A percentile compares a stretch with the other conserved stretches of the same genome.
phyloP scores from a whole-genome alignment of 2,797 vertebrate genomes.

The Manis crassicaudata region DNA sequence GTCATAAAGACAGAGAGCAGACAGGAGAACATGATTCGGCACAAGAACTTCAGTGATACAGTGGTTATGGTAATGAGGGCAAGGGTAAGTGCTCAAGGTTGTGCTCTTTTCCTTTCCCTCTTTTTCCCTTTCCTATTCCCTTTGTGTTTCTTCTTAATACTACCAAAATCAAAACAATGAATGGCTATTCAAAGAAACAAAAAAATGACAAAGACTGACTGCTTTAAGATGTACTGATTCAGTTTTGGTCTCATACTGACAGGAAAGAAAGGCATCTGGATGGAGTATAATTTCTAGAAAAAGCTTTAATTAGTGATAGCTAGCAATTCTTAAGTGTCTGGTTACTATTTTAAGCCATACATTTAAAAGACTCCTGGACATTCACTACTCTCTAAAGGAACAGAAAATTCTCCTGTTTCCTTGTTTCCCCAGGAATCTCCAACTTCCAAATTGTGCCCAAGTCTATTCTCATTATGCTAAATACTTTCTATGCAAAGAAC shows the following conservation, averaged over 20 bases:
- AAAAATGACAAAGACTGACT: conserved; percentile 3
- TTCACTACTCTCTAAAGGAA: conserved; percentile 39
- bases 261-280: conserved; percentile 52
- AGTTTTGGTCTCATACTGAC: conserved; percentile 49
- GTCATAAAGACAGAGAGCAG: conserved; percentile 69
- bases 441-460: conserved; percentile 37
- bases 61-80: conserved; percentile 75
- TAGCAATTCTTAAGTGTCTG: conserved; percentile 65
- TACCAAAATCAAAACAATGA: conserved; percentile 68
- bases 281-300: conserved; percentile 66
- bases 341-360: conserved; percentile 72
- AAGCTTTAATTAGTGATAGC: conserved; percentile 69
- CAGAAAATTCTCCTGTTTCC: conserved; percentile 13
- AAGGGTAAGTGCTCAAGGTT: conserved; percentile 31
- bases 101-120: background rate
- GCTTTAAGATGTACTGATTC: conserved; percentile 52
- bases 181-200: conserved; percentile 63
- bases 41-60: conserved; percentile 71
- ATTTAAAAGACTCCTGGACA: conserved; percentile 67
- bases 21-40: conserved; percentile 73
- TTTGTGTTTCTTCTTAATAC: conserved; percentile 62
- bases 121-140: background rate
- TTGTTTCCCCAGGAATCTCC: conserved; percentile 36
- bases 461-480: conserved; percentile 36
- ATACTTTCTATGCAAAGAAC: conserved; percentile 7